These are phyloP conservation scores for Apodemia duryi DNA, from an alignment of 2,888 invertebrate genomes.

Conservation along the genomic window DNA sequence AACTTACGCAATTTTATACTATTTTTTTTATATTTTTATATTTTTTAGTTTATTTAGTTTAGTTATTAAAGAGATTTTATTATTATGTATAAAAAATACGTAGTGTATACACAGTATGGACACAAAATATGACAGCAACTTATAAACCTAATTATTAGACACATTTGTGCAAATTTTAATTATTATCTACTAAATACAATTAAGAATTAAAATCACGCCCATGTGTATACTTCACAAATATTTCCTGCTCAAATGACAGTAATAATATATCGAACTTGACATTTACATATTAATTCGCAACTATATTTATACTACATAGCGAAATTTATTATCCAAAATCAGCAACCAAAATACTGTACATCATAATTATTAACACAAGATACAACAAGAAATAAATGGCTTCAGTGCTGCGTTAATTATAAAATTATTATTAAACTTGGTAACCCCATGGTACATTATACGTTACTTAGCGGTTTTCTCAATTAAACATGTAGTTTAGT, in stretches of 20 bases:
- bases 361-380: constrained; percentile 30
- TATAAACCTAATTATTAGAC: too few species aligned
- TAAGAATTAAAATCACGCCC: too few species aligned
- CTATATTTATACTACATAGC: neutral
- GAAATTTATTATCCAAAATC: constrained; percentile 8
- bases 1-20: too few species aligned
- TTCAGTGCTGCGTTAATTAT: constrained; percentile 32
- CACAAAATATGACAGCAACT: too few species aligned
- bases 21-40: too few species aligned
- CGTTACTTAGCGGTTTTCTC: constrained; percentile 13
- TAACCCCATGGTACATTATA: constrained; percentile 14
- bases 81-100: too few species aligned
- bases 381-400: constrained; percentile 31
- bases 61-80: too few species aligned
- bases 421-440: constrained; percentile 32
- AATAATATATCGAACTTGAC: neutral
- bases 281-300: neutral
- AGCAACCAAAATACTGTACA: constrained; percentile 19
- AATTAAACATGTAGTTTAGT: constrained; percentile 13
- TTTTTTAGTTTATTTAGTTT: too few species aligned
- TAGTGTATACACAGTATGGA: too few species aligned
- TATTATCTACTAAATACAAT: too few species aligned
- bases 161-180: too few species aligned
- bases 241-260: neutral
- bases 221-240: neutral